Conservation (phyloP, 2,888 invertebrate genomes). For the Lathronympha strigana region DNA sequence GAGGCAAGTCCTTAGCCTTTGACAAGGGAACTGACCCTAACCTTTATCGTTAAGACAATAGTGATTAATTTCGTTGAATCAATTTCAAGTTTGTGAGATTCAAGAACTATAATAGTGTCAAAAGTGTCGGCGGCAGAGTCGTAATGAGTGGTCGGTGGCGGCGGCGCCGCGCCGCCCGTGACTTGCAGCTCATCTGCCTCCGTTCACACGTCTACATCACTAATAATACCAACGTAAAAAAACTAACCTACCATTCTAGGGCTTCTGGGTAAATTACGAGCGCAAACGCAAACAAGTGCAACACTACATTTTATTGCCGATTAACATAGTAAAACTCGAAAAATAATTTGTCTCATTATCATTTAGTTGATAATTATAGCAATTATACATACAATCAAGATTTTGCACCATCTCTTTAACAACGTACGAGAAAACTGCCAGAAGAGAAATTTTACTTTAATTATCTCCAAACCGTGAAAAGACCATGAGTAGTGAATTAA, state of each 20-base stretch:
- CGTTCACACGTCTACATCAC: constrained; percentile 55
- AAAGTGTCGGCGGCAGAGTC: constrained; percentile 65
- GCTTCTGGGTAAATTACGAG: neutral
- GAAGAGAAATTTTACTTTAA: constrained; percentile 22
- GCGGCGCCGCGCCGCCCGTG: constrained; percentile 71
- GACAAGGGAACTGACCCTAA: neutral
- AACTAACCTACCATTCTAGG: constrained; percentile 5
- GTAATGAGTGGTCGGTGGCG: constrained; percentile 68
- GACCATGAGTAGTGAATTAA: neutral
- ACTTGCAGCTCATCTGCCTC: constrained; percentile 67
- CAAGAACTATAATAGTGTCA: constrained; percentile 56
- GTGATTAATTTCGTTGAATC: constrained; percentile 1
- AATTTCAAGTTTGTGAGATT: neutral
- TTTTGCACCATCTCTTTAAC: neutral
- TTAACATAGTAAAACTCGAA: neutral
- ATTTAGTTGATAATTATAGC: neutral
- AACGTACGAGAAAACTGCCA: constrained; percentile 10
- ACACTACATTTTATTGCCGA: neutral
- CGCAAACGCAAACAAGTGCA: neutral
- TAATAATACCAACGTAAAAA: constrained; percentile 35
- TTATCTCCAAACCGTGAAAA: constrained; percentile 20
- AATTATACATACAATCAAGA: neutral
- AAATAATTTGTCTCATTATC: neutral
- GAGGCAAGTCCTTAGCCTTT: no score
- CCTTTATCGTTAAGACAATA: neutral